These are phyloP conservation scores for Drosophila tropicalis DNA, from an alignment of 1,140 invertebrate genomes.

Conservation along the genomic window DNA sequence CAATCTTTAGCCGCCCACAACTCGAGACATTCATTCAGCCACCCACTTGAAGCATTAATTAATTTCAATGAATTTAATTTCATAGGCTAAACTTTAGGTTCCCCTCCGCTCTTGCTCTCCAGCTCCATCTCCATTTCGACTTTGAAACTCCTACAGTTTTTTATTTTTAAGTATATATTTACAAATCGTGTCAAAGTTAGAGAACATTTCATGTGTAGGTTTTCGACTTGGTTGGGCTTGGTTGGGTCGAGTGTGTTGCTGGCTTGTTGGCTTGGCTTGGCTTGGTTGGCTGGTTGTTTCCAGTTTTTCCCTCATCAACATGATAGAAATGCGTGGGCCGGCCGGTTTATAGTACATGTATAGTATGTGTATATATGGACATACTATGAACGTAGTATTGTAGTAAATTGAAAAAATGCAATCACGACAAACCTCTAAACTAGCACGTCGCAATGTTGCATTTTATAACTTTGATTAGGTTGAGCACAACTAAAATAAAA, in stretches of 20 bases:
- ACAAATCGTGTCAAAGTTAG: slow-evolving; percentile 24
- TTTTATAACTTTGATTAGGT: slow-evolving; percentile 27
- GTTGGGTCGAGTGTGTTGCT: slow-evolving; percentile 1
- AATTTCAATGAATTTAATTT: slow-evolving; percentile 27
- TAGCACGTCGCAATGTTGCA: slow-evolving; percentile 18
- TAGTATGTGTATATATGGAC: background rate
- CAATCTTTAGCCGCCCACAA: background rate
- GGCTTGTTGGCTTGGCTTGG: background rate
- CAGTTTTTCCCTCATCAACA: slow-evolving; percentile 8
- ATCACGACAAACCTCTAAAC: slow-evolving; percentile 20
- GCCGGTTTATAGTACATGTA: slow-evolving; percentile 10
- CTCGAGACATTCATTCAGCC: background rate
- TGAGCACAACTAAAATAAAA: slow-evolving; percentile 7
- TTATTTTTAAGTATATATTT: background rate
- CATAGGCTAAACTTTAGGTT: background rate
- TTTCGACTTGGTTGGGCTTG: slow-evolving; percentile 13
- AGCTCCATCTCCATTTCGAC: background rate
- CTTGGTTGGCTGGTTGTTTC: background rate
- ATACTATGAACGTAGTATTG: slow-evolving; percentile 19
- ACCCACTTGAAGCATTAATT: slow-evolving; percentile 13
- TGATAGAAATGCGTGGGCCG: slow-evolving; percentile 17
- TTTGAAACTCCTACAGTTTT: slow-evolving; percentile 4
- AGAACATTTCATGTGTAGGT: slow-evolving; percentile 24
- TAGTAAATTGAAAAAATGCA: slow-evolving; percentile 27
- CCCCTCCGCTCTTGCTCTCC: background rate